phyloP scores from a whole-genome alignment of 2,888 invertebrate genomes.

The Morpho achilles region DNA sequence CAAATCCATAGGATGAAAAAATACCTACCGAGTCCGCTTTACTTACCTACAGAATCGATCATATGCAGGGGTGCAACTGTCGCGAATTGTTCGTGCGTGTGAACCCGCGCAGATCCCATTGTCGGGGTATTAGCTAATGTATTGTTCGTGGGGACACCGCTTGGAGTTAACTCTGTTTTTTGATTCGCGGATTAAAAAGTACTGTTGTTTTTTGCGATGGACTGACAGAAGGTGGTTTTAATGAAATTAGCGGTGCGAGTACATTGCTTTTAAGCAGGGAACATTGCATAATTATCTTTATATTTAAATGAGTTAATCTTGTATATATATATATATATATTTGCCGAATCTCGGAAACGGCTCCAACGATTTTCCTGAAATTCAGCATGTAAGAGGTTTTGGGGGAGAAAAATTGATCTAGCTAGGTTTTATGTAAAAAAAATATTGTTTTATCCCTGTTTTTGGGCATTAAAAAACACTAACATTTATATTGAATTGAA shows the following conservation, averaged over 20 bases:
- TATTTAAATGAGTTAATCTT: no score
- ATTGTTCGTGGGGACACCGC: constrained; percentile 31
- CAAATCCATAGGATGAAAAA: background rate
- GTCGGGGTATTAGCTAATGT: constrained; percentile 54
- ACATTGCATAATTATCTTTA: no score
- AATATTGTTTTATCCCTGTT: no score
- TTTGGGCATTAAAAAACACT: no score
- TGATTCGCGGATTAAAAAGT: constrained; percentile 28
- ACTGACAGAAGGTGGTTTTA: constrained; percentile 2
- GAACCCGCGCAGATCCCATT: constrained; percentile 48
- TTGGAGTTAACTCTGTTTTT: constrained; percentile 23
- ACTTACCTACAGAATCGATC: constrained; percentile 3
- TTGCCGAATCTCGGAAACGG: no score
- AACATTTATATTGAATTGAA: no score
- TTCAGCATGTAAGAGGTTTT: no score
- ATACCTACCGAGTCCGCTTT: constrained; percentile 2
- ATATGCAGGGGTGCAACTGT: constrained; percentile 44
- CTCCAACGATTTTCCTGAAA: no score
- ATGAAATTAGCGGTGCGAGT: constrained; percentile 2
- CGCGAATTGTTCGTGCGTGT: constrained; percentile 49
- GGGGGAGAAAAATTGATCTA: no score
- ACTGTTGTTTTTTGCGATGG: constrained; percentile 26
- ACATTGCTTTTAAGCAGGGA: constrained; percentile 31
- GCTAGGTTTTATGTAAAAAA: no score
- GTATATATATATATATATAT: no score